These are phyloP conservation scores for Lepidurus arcticus DNA, from an alignment of 1,140 invertebrate genomes.

Conservation along the genomic window DNA sequence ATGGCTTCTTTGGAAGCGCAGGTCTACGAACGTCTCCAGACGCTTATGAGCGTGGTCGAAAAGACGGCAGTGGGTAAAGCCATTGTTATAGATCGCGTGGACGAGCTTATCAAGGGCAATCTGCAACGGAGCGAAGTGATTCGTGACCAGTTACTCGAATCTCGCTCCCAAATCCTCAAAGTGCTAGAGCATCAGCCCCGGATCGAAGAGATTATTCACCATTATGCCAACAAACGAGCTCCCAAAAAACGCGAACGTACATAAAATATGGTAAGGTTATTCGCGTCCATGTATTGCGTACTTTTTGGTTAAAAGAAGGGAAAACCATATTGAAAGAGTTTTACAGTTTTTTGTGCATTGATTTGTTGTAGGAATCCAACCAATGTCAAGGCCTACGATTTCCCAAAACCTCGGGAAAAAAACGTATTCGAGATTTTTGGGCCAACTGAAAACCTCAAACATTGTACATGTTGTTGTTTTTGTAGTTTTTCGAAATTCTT, in stretches of 20 bases:
- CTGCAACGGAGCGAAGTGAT: slow-evolving; percentile 90
- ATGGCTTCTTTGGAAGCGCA: slow-evolving; percentile 56
- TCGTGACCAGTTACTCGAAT: slow-evolving; percentile 82
- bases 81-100: slow-evolving; percentile 63
- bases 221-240: slow-evolving; percentile 81
- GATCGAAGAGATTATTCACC: slow-evolving; percentile 79
- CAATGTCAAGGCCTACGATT: not conserved
- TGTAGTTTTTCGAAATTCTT: not conserved
- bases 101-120: slow-evolving; percentile 82
- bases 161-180: slow-evolving; percentile 74
- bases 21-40: slow-evolving; percentile 58
- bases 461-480: not conserved
- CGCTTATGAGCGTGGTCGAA: slow-evolving; percentile 60
- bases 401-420: not conserved
- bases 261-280: slow-evolving; percentile 5
- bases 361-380: not conserved
- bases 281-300: not conserved
- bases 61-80: slow-evolving; percentile 53
- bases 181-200: slow-evolving; percentile 85
- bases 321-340: not conserved
- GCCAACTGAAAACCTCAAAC: not conserved
- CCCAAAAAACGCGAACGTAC: slow-evolving; percentile 69
- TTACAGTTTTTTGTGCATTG: not conserved
- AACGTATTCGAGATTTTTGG: not conserved
- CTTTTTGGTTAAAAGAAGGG: not conserved